A percentile compares a stretch with the other conserved stretches of the same genome.
These are phyloP conservation scores for Xenus cinereus DNA, from an alignment of 2,113 vertebrate species.

Conservation along the genomic window DNA sequence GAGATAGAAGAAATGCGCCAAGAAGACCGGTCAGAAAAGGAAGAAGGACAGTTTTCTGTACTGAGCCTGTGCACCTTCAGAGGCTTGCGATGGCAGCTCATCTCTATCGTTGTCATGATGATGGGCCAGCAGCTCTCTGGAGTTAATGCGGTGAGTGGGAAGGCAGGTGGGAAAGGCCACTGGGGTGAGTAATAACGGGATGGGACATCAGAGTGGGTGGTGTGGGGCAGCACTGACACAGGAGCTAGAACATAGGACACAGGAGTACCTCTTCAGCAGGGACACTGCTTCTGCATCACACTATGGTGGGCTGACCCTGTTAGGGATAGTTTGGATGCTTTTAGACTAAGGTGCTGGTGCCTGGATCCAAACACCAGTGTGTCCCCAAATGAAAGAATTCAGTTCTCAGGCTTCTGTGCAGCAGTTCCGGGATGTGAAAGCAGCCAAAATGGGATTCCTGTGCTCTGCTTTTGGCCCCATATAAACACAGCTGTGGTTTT, in stretches of 20 bases:
- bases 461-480: background rate
- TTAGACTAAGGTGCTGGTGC: background rate
- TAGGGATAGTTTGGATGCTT: background rate
- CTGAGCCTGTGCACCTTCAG: conserved; percentile 77
- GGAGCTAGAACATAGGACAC: background rate
- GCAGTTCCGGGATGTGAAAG: background rate
- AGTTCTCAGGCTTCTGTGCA: background rate
- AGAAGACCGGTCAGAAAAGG: conserved; percentile 83
- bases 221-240: background rate
- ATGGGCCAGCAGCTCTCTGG: conserved; percentile 94
- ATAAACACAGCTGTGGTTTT: background rate
- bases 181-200: background rate
- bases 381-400: background rate
- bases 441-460: background rate
- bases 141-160: conserved; percentile 81
- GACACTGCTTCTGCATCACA: background rate
- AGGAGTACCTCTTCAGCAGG: background rate
- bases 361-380: background rate
- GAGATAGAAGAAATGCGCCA: conserved; percentile 85
- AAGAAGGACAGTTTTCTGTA: conserved; percentile 80
- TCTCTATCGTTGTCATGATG: conserved; percentile 84
- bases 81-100: conserved; percentile 88
- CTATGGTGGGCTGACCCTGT: background rate
- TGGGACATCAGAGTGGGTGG: background rate
- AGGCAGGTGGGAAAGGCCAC: background rate